phyloP scores from a whole-genome alignment of 2,113 vertebrate genomes.

The Carettochelys insculpta region DNA sequence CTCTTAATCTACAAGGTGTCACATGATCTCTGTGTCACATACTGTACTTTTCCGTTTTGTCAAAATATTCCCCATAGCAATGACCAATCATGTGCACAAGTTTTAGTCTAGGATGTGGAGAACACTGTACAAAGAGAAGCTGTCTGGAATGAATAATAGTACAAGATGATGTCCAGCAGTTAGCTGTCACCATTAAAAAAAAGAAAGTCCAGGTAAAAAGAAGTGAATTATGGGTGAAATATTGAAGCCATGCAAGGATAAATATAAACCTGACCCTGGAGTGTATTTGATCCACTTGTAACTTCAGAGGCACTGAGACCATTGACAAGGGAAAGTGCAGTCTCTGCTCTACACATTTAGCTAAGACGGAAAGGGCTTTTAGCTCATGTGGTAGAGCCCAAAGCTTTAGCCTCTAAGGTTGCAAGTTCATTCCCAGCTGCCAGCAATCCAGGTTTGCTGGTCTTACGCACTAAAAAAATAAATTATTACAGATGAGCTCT shows the following conservation, averaged over 20 bases:
- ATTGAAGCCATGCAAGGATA: background rate
- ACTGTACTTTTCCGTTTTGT: background rate
- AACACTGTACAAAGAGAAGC: background rate
- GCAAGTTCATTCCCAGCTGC: no score
- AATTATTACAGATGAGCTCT: background rate
- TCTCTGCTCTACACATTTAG: no score
- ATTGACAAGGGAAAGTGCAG: no score
- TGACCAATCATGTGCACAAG: background rate
- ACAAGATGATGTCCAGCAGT: background rate
- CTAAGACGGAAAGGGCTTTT: no score
- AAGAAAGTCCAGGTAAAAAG: background rate
- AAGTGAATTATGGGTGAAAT: background rate
- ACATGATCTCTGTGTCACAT: background rate
- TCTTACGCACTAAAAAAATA: background rate
- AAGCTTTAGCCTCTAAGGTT: no score
- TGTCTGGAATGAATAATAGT: background rate
- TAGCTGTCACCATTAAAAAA: background rate
- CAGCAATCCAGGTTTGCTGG: no score
- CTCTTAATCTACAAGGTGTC: background rate
- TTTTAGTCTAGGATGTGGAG: background rate
- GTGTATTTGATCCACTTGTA: background rate
- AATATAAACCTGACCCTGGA: constrained; percentile 1
- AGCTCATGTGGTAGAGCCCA: no score
- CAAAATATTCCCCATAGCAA: background rate
- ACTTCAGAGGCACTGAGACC: no score